Evolutionary conservation across 53 echinoderm and acorn worm genomes (phyloP).

Genomic region (Apostichopus leukothele): DNA sequence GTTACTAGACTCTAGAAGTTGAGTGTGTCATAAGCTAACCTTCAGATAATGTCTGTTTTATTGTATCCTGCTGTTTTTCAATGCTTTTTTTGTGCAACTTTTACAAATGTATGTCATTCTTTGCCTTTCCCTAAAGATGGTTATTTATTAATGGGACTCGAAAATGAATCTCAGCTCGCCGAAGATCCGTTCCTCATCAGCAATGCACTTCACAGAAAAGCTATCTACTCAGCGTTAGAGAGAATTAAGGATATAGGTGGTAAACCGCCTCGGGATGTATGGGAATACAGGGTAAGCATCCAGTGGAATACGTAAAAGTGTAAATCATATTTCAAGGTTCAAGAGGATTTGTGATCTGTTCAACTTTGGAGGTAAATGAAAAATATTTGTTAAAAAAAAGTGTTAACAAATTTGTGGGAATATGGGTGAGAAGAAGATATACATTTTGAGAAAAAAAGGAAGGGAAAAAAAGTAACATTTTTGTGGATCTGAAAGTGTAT

Average conservation of each 20-base stretch:
- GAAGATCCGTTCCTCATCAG: conserved; percentile 71
- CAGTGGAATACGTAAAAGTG: not conserved
- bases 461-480: too few species aligned
- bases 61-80: too few species aligned
- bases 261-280: conserved; percentile 82
- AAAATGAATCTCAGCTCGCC: conserved; percentile 57
- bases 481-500: too few species aligned
- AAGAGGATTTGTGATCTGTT: not conserved
- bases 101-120: not conserved
- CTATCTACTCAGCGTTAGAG: conserved; percentile 75
- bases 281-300: conserved; percentile 85
- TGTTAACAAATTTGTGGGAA: not conserved
- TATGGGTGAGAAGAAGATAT: not conserved
- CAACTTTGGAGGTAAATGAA: not conserved
- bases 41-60: too few species aligned
- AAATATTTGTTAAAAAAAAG: not conserved
- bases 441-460: too few species aligned
- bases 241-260: conserved; percentile 77
- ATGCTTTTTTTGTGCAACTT: too few species aligned
- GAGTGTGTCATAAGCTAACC: too few species aligned
- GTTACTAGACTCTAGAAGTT: too few species aligned
- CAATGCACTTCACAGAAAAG: conserved; percentile 76
- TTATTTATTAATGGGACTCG: conserved; percentile 68
- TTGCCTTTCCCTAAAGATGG: conserved; percentile 56
- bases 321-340: not conserved